Conservation (phyloP, 30 jellyfish, hydroid and myxozoan species). For the Aurelia sp. region DNA sequence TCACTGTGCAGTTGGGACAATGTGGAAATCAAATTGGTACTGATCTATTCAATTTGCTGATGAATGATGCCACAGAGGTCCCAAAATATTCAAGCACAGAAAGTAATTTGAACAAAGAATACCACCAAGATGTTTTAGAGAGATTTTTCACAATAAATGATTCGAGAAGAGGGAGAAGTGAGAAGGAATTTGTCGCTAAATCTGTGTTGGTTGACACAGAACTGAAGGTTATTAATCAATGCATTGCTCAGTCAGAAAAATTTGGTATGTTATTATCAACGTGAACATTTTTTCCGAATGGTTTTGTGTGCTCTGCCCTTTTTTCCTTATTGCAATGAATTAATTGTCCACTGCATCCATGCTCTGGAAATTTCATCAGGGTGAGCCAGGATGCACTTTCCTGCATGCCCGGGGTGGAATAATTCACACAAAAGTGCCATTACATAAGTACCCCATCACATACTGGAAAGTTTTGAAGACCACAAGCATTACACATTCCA, state of each 20-base stretch:
- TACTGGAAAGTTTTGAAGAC: too few species aligned
- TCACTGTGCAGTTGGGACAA: constrained; percentile 95
- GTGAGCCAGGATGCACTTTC: too few species aligned
- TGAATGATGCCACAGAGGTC: constrained; percentile 70
- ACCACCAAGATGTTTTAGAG: constrained; percentile 58
- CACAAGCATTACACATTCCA: too few species aligned
- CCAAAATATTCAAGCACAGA: constrained; percentile 45
- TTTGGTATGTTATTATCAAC: constrained; percentile 39
- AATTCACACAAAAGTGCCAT: too few species aligned
- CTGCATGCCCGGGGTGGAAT: too few species aligned
- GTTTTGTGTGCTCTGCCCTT: too few species aligned
- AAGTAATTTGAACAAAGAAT: constrained; percentile 32
- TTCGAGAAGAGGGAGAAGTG: not conserved
- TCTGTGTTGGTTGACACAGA: constrained; percentile 92
- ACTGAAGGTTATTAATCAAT: constrained; percentile 78
- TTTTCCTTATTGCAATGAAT: too few species aligned
- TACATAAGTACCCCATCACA: too few species aligned
- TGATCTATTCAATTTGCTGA: constrained; percentile 68
- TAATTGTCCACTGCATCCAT: too few species aligned
- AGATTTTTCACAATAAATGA: constrained; percentile 67
- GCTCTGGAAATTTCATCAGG: too few species aligned
- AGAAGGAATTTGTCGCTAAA: constrained; percentile 51
- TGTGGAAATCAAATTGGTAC: constrained; percentile 96
- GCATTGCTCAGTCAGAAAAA: constrained; percentile 40
- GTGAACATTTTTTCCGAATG: too few species aligned